A percentile compares a stretch with the other conserved stretches of the same genome.
These are phyloP conservation scores for Zaprionus lachaisei DNA, from an alignment of 1,140 invertebrate species.

Conservation along the genomic window DNA sequence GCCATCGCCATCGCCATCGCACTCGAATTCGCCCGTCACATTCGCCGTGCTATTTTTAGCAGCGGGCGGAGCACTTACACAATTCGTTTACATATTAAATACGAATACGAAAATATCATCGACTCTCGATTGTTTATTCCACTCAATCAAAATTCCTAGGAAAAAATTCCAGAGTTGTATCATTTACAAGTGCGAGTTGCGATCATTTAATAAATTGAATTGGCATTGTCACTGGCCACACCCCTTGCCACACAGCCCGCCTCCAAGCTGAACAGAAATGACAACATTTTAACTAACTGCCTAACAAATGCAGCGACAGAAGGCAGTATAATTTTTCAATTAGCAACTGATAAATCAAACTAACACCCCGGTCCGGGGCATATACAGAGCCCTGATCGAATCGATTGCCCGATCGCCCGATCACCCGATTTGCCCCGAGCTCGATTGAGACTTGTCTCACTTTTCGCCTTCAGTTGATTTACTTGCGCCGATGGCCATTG, in stretches of 20 bases:
- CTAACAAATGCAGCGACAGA: slow-evolving; percentile 65
- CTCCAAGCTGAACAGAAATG: slow-evolving; percentile 26
- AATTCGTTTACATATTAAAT: slow-evolving; percentile 79
- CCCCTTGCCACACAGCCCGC: not conserved
- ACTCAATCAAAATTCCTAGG: slow-evolving; percentile 82
- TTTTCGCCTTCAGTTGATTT: slow-evolving; percentile 70
- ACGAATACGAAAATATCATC: slow-evolving; percentile 45
- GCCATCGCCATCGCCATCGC: slow-evolving; percentile 26
- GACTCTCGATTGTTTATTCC: slow-evolving; percentile 70
- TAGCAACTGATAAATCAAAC: slow-evolving; percentile 84
- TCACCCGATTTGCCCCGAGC: not conserved
- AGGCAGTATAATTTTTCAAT: slow-evolving; percentile 83
- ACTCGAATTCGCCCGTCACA: slow-evolving; percentile 1
- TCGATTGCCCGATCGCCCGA: not conserved
- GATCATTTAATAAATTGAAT: slow-evolving; percentile 82
- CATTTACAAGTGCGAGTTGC: slow-evolving; percentile 63
- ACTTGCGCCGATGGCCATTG: slow-evolving; percentile 30
- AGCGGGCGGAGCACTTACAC: slow-evolving; percentile 61
- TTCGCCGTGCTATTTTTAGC: slow-evolving; percentile 69
- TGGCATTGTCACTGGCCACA: slow-evolving; percentile 61
- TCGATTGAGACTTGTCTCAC: not conserved
- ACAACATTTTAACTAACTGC: slow-evolving; percentile 80
- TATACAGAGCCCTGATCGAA: slow-evolving; percentile 1
- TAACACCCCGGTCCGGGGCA: slow-evolving; percentile 52
- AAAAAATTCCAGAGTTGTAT: slow-evolving; percentile 75